Percentiles rank a stretch among this genome's conserved stretches.
These are phyloP conservation scores for Lepisosteus osseus DNA, from an alignment of 2,113 vertebrate species.

Conservation along the genomic window DNA sequence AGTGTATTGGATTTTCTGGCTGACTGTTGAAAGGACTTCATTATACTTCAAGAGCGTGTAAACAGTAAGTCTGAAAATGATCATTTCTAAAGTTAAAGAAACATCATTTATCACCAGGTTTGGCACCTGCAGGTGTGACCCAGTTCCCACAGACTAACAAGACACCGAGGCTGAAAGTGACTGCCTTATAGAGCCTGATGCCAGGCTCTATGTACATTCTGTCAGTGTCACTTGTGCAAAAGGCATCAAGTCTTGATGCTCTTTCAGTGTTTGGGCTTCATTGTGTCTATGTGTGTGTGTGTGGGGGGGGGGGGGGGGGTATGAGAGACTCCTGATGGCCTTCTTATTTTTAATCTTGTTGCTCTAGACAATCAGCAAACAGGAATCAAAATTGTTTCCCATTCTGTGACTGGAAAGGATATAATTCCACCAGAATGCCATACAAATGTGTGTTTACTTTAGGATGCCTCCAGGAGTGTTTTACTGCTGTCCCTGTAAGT, in stretches of 20 bases:
- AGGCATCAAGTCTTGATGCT: conserved; percentile 32
- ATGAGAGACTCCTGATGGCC: no score
- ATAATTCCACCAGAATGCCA: conserved; percentile 8
- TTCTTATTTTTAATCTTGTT: no score
- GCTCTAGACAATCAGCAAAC: no score
- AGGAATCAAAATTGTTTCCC: conserved; percentile 16
- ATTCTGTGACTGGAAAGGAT: conserved; percentile 17
- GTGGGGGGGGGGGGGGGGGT: no score
- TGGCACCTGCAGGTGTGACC: conserved; percentile 73
- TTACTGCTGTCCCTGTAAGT: conserved; percentile 7
- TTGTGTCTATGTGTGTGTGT: no score
- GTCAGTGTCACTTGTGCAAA: conserved; percentile 29
- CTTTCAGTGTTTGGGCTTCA: background rate
- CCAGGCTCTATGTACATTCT: conserved; percentile 44
- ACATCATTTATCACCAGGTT: conserved; percentile 74
- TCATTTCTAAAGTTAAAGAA: conserved; percentile 72
- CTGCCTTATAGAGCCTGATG: conserved; percentile 37
- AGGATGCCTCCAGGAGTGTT: background rate
- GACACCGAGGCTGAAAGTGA: conserved; percentile 32
- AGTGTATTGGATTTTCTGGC: conserved; percentile 59
- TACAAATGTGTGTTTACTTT: conserved; percentile 13
- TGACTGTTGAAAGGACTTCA: conserved; percentile 65
- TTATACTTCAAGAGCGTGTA: conserved; percentile 63
- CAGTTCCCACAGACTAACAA: conserved; percentile 55
- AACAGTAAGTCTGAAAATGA: conserved; percentile 69